A percentile compares a stretch with the other conserved stretches of the same genome.
Conservation (phyloP, 23 tunicate species). For the Styela clava region DNA sequence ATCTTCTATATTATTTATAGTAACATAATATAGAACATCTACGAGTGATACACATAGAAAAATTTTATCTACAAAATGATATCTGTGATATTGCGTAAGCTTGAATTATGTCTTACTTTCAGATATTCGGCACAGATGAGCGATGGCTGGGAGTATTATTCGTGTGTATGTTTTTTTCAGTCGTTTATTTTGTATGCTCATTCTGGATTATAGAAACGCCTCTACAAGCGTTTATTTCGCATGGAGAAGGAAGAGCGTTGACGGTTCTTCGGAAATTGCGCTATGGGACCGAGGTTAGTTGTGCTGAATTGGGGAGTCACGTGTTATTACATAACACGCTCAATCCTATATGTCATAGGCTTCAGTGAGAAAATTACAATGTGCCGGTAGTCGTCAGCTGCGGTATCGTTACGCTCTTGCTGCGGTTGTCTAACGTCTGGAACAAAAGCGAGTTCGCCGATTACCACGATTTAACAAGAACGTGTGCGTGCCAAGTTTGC, state of each 20-base stretch:
- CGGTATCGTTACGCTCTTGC: too few species aligned
- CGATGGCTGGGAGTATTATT: background rate
- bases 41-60: background rate
- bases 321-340: too few species aligned
- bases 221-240: background rate
- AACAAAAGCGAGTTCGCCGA: too few species aligned
- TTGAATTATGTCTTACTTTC: background rate
- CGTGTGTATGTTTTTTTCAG: background rate
- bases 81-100: background rate
- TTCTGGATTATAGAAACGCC: background rate
- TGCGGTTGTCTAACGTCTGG: too few species aligned
- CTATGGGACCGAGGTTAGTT: background rate
- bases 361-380: too few species aligned
- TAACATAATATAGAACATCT: background rate
- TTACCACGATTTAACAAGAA: too few species aligned
- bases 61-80: too few species aligned
- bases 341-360: too few species aligned
- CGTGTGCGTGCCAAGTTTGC: too few species aligned
- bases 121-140: background rate
- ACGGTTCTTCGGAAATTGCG: background rate
- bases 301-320: too few species aligned
- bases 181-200: background rate
- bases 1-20: background rate
- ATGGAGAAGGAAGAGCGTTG: background rate
- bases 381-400: too few species aligned